Base-by-base conservation (phyloP, 2,888 invertebrate genomes). In the Pemphredon lugubris region DNA sequence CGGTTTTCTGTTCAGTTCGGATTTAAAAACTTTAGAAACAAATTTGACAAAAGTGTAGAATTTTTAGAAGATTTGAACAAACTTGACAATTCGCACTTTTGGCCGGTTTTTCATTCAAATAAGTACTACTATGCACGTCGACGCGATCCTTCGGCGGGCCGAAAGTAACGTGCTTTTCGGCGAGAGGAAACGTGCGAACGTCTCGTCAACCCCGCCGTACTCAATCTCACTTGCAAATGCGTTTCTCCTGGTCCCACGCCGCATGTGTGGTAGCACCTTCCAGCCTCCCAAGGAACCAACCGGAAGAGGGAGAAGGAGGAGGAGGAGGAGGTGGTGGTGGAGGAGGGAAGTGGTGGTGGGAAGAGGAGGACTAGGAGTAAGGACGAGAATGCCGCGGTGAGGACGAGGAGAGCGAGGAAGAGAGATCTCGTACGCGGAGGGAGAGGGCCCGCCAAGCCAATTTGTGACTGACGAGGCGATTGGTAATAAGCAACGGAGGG, bases 381-480 rank as follows among this genome's bases (percentile, higher is more conserved):
- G 61, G 54, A 54, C 21, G 42, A 11, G 11, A 26, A 11, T 18
- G 30, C 42, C 18, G 30, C 9, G 48, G 40, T 39, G 18, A 9
- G 23, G 4, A 14, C 20, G 30, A 42, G 21, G 42, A 14, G 39
- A 14, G 20, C 2, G 39, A 40, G 9, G 37, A 16, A 37, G 63
- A 48, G 11, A 14, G 39, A 34, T 44, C n/a, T 3, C 34, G 18
- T 58, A 54, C 60, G 51, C 61, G 32, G 50, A 70, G 60, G n/a
- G n/a, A n/a, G 51, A 34, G 69, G 69, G 50, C 73, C 76, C 74
- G 70, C 76, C 80, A 77, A 84, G 87, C 87, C 88, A 89, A 89
- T 89, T 89, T 89, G 88, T 86, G 87, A 89, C 88, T 86, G 88
- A 87, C 85, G 86, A 88, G 86, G 84, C 84, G 87, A 89, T 88